Evolutionary conservation across 2,113 vertebrate genomes (phyloP), one percentile per base, ranked within the genome.

Genomic region (Brachyistius frenatus): DNA sequence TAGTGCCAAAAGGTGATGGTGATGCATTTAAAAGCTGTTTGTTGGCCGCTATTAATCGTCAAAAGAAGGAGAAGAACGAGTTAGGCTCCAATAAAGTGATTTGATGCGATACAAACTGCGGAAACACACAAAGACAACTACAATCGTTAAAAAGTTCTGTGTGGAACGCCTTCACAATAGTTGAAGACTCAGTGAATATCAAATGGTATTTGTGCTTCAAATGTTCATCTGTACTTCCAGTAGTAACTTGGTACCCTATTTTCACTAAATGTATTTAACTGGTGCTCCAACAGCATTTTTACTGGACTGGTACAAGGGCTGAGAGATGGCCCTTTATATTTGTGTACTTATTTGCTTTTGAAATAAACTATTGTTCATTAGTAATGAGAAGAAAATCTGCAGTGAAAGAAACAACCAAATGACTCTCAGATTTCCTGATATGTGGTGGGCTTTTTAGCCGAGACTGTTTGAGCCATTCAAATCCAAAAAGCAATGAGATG

Each of bases 401-500:
- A 32, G 13, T 33, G 49, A 74, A 53, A 5, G 47, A 56, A 73
- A 37, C 5, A 31, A 53, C 58, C 50, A 47, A n/a, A 55, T 52
- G 15, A 60, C 5, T 80, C 68, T 69, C 50, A 15, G 31, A 57
- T 75, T 55, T 60, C 54, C 33, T 63, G 58, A 65, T n/a, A 65
- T 35, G 47, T 60, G 53, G 44, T 37, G 33, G 30, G 16, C n/a
- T 58, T 63, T 72, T 73, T n/a, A 37, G 63, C 5, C 14, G 11
- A 52, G 66, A 23, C 32, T 49, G 14, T n/a, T 67, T 32, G 56
- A 77, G 37, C 16, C 7, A 63, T 77, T 73, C 32, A 76, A 66
- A 78, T 70, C 68, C 63, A 65, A 57, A 84, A 71, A 41, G 30
- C 23, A 13, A 64, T 72, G 69, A 61, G 23, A 49, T 41, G 0